Base-by-base conservation (phyloP, 1,140 invertebrate species). In the Gonioctena quinquepunctata region DNA sequence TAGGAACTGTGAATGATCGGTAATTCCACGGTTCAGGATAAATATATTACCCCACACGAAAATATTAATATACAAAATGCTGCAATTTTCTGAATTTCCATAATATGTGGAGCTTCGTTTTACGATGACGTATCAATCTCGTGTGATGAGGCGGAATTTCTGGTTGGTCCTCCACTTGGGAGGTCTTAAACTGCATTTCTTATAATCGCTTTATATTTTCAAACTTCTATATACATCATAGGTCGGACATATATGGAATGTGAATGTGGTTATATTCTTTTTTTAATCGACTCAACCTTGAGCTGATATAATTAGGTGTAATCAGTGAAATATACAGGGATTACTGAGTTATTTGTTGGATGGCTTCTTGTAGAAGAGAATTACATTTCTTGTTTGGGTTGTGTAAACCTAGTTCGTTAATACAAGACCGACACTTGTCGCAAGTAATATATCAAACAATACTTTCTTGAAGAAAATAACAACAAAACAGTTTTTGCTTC, bases 141-240 rank as follows among this genome's bases (percentile, higher is more conserved):
- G 19, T 25, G 13, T 25, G 61, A 13, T 67, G 57, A 60, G 23
- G 60, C 48, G 62, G 56, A 48, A 57, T 68, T 42, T 42, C 57
- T 68, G 56, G 71, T 59, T 65, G 63, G 33, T 73, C 68, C 49
- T 73, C 74, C 13, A 71, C 74, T 76, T 76, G 74, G 74, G 74
- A 73, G 74, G 74, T 76, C 74, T 67, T 49, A 42, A 60, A 57
- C 69, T 68, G 60, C 65, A 75, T 75, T 75, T 75, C 68, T 75
- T 75, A 68, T 70, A 71, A 72, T 59, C 63, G 61, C 70, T 69
- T 72, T 69, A 25, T 72, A 65, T 33, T 70, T 60, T 69, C 72
- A 67, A 72, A 60, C 70, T 60, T 59, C 56, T 49, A 63, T 70
- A 66, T 75, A 75, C 68, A 75, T 75, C 73, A 75, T 75, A 75